Evolutionary conservation across 2,888 invertebrate genomes (phyloP).

Genomic region (Lepetodrilus schrolli): DNA sequence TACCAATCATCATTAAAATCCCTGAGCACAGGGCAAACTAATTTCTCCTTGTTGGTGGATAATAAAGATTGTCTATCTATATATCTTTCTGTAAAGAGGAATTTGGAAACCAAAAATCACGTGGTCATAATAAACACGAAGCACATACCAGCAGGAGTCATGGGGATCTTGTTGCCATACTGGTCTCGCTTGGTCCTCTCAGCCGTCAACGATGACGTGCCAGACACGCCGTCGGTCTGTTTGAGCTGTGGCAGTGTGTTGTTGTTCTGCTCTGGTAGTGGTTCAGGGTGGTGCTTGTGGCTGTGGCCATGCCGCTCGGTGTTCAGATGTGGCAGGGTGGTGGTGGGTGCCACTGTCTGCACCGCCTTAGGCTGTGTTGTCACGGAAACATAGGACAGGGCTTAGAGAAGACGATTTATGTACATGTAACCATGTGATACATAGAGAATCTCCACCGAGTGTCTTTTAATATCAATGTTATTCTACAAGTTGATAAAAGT

Average conservation of each 20-base stretch:
- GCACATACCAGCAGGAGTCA: conserved; percentile 79
- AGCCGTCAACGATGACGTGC: conserved; percentile 49
- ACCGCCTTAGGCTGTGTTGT: conserved; percentile 58
- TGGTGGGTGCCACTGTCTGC: conserved; percentile 64
- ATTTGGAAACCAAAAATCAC: not conserved
- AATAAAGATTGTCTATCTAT: no score
- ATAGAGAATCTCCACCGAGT: no score
- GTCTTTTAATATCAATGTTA: no score
- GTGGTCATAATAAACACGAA: not conserved
- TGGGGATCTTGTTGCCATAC: conserved; percentile 77
- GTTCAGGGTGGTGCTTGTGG: conserved; percentile 50
- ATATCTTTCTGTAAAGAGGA: no score
- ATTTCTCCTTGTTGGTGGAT: no score
- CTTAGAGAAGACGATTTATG: no score
- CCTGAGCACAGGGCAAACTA: no score
- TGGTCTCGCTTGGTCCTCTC: conserved; percentile 70
- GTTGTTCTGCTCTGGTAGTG: conserved; percentile 39
- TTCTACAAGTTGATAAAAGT: no score
- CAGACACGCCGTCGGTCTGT: conserved; percentile 45
- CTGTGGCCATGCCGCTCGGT: conserved; percentile 37
- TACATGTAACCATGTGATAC: no score
- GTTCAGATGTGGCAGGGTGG: conserved; percentile 63
- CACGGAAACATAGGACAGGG: not conserved
- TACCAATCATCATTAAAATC: no score
- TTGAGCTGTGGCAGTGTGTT: conserved; percentile 59